phyloP scores from a whole-genome alignment of 2,797 vertebrate species.

The Chromobotia macracanthus region DNA sequence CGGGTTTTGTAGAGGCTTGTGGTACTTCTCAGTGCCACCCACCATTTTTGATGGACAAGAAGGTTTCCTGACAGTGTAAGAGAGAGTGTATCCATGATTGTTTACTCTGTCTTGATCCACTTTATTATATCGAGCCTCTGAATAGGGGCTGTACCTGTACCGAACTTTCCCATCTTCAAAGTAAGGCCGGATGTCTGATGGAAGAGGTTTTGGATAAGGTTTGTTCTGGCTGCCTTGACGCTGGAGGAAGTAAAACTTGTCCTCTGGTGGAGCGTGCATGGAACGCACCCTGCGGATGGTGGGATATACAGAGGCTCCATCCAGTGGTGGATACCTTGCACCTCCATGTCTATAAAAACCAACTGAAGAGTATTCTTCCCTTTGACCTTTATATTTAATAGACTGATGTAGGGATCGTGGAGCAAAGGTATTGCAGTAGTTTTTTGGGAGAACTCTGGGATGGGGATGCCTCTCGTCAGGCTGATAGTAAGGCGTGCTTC shows the following conservation, averaged over 20 bases:
- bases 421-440: conserved; percentile 77
- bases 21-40: conserved; percentile 76
- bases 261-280: conserved; percentile 87
- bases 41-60: conserved; percentile 75
- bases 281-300: conserved; percentile 93
- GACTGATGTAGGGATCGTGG: conserved; percentile 73
- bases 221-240: conserved; percentile 82
- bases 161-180: conserved; percentile 88
- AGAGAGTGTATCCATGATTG: conserved; percentile 80
- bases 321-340: conserved; percentile 77
- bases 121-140: conserved; percentile 77
- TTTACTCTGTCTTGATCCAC: conserved; percentile 81
- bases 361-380: conserved; percentile 76
- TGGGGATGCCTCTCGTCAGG: conserved; percentile 69
- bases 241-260: conserved; percentile 83
- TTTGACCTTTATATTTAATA: conserved; percentile 79
- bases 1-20: conserved; percentile 71
- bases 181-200: conserved; percentile 87
- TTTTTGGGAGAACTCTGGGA: conserved; percentile 76
- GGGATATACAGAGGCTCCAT: conserved; percentile 79
- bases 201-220: conserved; percentile 79
- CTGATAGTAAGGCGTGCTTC: conserved; percentile 71
- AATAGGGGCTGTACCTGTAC: conserved; percentile 84
- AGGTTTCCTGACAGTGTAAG: conserved; percentile 76
- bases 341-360: conserved; percentile 74